A percentile compares a stretch with the other conserved stretches of the same genome.
phyloP scores from a whole-genome alignment of 1,140 invertebrate species.

The Diorhabda carinulata region DNA sequence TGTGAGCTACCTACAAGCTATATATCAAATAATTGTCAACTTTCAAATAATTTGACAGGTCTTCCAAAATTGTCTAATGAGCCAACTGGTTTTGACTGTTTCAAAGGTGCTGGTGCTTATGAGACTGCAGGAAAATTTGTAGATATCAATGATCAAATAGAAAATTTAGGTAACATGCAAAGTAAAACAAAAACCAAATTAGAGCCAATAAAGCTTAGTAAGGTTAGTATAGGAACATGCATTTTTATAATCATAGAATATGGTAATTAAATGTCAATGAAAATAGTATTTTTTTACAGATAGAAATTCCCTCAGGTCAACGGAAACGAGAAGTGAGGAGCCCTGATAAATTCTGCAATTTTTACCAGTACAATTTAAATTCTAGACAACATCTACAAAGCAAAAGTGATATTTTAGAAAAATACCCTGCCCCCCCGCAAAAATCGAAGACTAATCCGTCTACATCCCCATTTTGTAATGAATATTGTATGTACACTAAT shows the following conservation, averaged over 20 bases:
- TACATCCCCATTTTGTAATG: not conserved
- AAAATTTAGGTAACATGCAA: slow-evolving; percentile 29
- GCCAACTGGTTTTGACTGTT: slow-evolving; percentile 25
- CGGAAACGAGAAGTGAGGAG: not conserved
- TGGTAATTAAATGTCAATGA: slow-evolving; percentile 8
- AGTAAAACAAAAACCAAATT: slow-evolving; percentile 11
- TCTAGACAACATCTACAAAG: not conserved
- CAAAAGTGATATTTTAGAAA: not conserved
- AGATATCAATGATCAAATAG: slow-evolving; percentile 27
- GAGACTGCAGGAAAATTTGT: slow-evolving; percentile 29
- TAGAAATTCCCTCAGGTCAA: not conserved
- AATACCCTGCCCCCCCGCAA: not conserved
- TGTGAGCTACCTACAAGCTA: slow-evolving; percentile 47
- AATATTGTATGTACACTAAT: slow-evolving; percentile 23
- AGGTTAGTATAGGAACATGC: not conserved
- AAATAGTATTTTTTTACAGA: not conserved
- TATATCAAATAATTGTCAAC: slow-evolving; percentile 45
- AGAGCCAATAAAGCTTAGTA: not conserved
- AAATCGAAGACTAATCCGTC: not conserved
- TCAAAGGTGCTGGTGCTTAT: slow-evolving; percentile 28
- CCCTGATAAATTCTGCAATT: not conserved
- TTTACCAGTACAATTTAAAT: not conserved
- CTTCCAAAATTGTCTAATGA: slow-evolving; percentile 33
- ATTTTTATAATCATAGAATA: not conserved
- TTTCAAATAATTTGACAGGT: slow-evolving; percentile 30